A percentile compares a stretch with the other conserved stretches of the same genome.
Evolutionary conservation across 2,797 vertebrate genomes (phyloP).

Genomic region (Hozukius guyotensis): DNA sequence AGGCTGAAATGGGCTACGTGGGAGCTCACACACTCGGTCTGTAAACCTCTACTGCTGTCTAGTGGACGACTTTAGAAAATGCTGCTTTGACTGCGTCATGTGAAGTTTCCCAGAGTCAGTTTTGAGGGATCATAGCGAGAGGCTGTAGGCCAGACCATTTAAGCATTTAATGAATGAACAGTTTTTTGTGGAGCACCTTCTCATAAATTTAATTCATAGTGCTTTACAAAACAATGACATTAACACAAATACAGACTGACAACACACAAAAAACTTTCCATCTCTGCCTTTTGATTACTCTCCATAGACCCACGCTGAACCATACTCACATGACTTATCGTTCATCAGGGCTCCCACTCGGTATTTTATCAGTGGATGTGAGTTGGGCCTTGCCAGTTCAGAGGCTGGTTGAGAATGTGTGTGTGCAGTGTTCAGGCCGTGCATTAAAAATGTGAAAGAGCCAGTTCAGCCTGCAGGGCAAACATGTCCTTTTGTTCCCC

Average conservation of each 20-base stretch:
- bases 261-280: neutral
- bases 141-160: neutral
- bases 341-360: neutral
- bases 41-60: conserved; percentile 44
- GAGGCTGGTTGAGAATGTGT: neutral
- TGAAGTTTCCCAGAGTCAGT: neutral
- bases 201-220: too few relatives aligned
- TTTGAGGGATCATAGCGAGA: neutral
- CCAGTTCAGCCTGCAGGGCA: conserved; percentile 61
- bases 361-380: neutral
- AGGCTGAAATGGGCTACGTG: neutral
- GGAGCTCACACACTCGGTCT: neutral
- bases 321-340: conserved; percentile 3
- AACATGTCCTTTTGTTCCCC: conserved; percentile 41
- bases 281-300: neutral
- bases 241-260: too few relatives aligned
- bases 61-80: conserved; percentile 39
- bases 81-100: neutral
- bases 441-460: conserved; percentile 60
- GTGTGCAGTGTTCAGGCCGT: neutral
- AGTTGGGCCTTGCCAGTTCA: neutral
- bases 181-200: neutral
- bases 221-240: neutral
- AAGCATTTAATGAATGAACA: neutral
- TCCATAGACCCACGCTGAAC: neutral